A percentile compares a stretch with the other conserved stretches of the same genome.
These are phyloP conservation scores for Strigamia maritima DNA, from an alignment of 2,888 invertebrate genomes.

Conservation along the genomic window DNA sequence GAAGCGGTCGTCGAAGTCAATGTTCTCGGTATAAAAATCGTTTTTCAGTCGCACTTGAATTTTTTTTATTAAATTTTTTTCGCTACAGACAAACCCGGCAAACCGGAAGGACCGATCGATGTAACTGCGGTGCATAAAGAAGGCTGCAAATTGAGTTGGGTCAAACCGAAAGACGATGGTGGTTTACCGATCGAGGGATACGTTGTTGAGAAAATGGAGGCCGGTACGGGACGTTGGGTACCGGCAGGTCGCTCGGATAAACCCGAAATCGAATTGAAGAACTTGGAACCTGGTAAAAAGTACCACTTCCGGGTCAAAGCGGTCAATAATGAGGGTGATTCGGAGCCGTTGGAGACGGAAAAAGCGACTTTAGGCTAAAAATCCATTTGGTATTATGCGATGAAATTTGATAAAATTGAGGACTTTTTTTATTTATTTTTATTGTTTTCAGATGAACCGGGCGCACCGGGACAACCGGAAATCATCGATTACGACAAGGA, in stretches of 20 bases:
- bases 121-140: conserved; percentile 86
- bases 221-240: conserved; percentile 70
- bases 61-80: no score
- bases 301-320: conserved; percentile 98
- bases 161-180: conserved; percentile 79
- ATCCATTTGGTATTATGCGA: conserved; percentile 77
- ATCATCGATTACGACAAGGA: conserved; percentile 93
- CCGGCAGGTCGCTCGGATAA: conserved; percentile 83
- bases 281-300: conserved; percentile 88
- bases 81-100: conserved; percentile 53
- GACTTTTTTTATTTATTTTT: not conserved
- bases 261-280: conserved; percentile 70
- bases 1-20: conserved; percentile 85
- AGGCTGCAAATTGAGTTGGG: conserved; percentile 86
- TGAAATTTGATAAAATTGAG: not conserved
- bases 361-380: conserved; percentile 94
- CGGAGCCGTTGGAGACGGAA: conserved; percentile 91
- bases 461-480: conserved; percentile 85
- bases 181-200: conserved; percentile 83
- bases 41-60: not conserved
- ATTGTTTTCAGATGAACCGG: conserved; percentile 70
- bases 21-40: conserved; percentile 60
- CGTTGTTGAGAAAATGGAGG: conserved; percentile 81
- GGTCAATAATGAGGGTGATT: conserved; percentile 96
- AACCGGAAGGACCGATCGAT: conserved; percentile 74